Base-by-base conservation (phyloP, 1,140 invertebrate genomes). In the Aphelinus atriplicis region DNA sequence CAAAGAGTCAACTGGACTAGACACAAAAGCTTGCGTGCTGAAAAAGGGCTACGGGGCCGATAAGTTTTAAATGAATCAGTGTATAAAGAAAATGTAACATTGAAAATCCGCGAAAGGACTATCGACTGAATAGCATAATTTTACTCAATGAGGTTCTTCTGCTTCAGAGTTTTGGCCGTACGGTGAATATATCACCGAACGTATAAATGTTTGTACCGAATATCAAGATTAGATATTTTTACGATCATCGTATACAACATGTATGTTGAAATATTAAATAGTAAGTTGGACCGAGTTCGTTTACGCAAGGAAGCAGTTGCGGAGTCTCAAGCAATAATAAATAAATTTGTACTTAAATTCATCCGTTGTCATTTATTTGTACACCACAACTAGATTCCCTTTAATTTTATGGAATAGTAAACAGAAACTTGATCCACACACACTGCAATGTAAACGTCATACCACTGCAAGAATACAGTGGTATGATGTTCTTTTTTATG, bases 331-430 rank as follows among this genome's bases (percentile, higher is more conserved):
- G 65, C 78, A 79, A 79, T 76, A 79, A 77, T 78, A 80, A 79
- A 80, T 69, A 62, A 79, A 80, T 79, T 80, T 80, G 79, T 80
- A 80, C 79, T 80, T 80, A 80, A 79, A 74, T 73, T 3, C 67
- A 48, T 6, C 4, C 51, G 4, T 4, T 6, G 51, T 6, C 4
- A 53, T 4, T 9, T 53, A 2, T 26, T 47, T n/a, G 26, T 47
- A 55, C 3, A 26, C 26, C 26, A 26, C 26, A 26, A 26, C 26
- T 26, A 26, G 26, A 26, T 26, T 26, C 26, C 26, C 26, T 26
- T 26, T 26, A 26, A 26, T 26, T 26, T 26, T 26, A 26, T 26
- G 26, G 26, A 26, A 26, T 26, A 26, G 26, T 26, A 26, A 26
- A 26, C 26, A 26, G 26, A 26, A 26, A 26, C 26, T 26, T 26